Evolutionary conservation across 2,888 invertebrate species (phyloP), one percentile per base, ranked within the genome.

Genomic region (Selenia dentaria): DNA sequence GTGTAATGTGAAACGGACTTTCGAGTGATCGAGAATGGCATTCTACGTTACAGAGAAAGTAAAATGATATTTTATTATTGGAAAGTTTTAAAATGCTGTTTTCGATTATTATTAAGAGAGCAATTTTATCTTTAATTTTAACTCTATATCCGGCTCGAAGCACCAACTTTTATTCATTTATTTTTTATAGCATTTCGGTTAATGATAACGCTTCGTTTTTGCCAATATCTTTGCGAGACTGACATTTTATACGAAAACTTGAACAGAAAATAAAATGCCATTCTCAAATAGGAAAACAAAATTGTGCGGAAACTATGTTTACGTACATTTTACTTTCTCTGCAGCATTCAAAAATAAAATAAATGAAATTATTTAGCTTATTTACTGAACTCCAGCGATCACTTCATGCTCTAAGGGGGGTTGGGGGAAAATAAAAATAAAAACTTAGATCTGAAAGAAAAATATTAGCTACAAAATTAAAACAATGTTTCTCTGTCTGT

Each of bases 311-410:
- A 42, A 24, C 29, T 28, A 45, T 31, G 11, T 31, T 45, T 83
- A 85, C 83, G 67, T 83, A 86, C 79, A 83, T 79, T 82, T 87
- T 85, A 88, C 84, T 88, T 87, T 87, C 87, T 85, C 88, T 87
- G 87, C 84, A 68, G 86, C 87, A 59, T 70, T 53, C 61, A 70
- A 72, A 66, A 66, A 69, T 59, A 67, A 67, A 66, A 61, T 60
- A 52, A 42, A 51, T 12, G n/a, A 25, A 57, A 52, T 50, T 50
- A 42, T 64, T 70, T 62, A 70, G 70, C 72, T 69, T 66, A 59
- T 69, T 57, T 54, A 50, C 56, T 55, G 31, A 42, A 38, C 35
- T 47, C 47, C 65, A 59, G 62, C 67, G 63, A 53, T 62, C 69
- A 57, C 69, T 42, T 54, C 83, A 82, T 81, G 83, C 84, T 59